Base-by-base conservation (phyloP, 2,113 vertebrate species). In the Crotophaga sulcirostris region DNA sequence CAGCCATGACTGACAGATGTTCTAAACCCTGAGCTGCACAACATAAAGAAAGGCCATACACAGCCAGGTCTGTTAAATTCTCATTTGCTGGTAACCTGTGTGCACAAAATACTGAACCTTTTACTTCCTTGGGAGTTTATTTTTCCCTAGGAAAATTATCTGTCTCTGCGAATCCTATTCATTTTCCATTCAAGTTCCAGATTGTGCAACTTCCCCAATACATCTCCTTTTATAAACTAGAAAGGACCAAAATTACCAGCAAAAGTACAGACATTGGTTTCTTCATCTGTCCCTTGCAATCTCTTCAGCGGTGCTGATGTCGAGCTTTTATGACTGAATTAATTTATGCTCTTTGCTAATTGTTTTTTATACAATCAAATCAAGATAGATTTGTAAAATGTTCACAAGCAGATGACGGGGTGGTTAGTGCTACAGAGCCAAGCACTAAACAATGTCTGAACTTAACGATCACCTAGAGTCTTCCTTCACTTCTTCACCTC, bases 141-240 rank as follows among this genome's bases (percentile, higher is more conserved):
- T 94, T 96, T 93, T 49, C 85, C 68, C 83, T 68, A 60, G 44
- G 79, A 93, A 42, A 70, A 93, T 68, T 89, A 75, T 72, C 79
- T 86, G 59, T 21, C 90, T 88, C 79, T 78, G 40, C 60, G 69
- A 92, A 80, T 80, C 56, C 79, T 68, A 33, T 58, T 94, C 17
- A 83, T 70, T 94, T 91, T 85, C 74, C 55, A 59, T 70, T 67
- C 73, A 33, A 81, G 55, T 42, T 75, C 83, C 79, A 92, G 73
- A 68, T 75, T 94, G 66, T 58, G 76, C 83, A 96, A 80, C 54
- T 54, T 90, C 76, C 60, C 44, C 1, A 0, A 49, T 67, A 63
- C 44, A 79, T n/a, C 58, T 94, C 69, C 68, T 89, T 84, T 63
- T 33, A 69, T 13, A 95, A 84, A 95, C 40, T 36, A 67, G 68